Conservation (phyloP, 2,797 vertebrate genomes). For the Rhinella marina region DNA sequence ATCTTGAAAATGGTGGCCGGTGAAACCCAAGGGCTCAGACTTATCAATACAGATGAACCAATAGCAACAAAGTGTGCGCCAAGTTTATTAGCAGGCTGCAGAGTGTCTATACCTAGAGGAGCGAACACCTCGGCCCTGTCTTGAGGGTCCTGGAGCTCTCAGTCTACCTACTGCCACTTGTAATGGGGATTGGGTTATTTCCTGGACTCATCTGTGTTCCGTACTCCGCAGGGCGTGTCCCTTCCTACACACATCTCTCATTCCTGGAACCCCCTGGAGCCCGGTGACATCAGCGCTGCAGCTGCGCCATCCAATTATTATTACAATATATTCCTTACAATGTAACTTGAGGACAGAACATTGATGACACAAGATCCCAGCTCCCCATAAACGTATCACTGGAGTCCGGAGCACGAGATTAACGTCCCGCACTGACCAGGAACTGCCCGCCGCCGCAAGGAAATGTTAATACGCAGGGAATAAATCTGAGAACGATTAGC, state of each 20-base stretch:
- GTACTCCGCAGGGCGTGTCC: not conserved
- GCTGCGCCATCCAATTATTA: constrained; percentile 48
- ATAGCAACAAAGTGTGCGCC: too few relatives aligned
- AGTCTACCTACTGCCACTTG: not conserved
- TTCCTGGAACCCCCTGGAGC: constrained; percentile 35
- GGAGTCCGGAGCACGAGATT: constrained; percentile 35
- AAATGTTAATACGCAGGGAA: constrained; percentile 62
- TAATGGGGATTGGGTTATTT: not conserved
- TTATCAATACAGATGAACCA: too few relatives aligned
- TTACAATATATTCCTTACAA: constrained; percentile 5
- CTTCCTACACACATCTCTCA: not conserved
- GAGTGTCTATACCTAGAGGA: not conserved
- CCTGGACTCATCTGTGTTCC: not conserved
- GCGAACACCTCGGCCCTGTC: not conserved
- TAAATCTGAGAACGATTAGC: constrained; percentile 60
- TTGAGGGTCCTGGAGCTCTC: not conserved
- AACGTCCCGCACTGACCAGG: constrained; percentile 53
- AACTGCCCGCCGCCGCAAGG: constrained; percentile 26
- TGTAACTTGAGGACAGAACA: constrained; percentile 57
- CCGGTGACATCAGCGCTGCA: constrained; percentile 21
- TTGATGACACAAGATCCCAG: constrained; percentile 59
- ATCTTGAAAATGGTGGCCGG: too few relatives aligned
- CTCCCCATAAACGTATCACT: constrained; percentile 48
- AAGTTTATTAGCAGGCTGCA: too few relatives aligned
- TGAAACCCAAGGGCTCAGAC: too few relatives aligned